Base-by-base conservation (phyloP, 2,113 vertebrate genomes). In the Anser cygnoides region DNA sequence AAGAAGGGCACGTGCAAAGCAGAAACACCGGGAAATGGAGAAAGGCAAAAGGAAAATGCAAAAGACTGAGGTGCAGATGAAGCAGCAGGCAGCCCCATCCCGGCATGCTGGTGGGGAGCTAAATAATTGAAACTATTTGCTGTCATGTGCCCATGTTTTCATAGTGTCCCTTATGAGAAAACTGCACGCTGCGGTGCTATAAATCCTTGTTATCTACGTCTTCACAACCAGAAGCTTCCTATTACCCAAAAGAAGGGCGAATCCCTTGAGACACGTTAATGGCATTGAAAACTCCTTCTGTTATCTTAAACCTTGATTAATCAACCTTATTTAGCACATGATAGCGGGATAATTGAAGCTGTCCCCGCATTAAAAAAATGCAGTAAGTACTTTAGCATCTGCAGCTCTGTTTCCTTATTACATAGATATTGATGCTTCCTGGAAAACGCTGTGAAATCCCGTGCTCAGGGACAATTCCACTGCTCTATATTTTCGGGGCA, bases 231-330 rank as follows among this genome's bases (percentile, higher is more conserved):
- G 89, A 92, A 94, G 70, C 74, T 79, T 92, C 81, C 91, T 71
- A 84, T 91, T 96, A 94, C 71, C 92, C 84, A 90, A 89, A 94
- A 93, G 89, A 84, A 90, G 93, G 83, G 84, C 4, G 4, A 90
- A 93, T 81, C 88, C 73, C 93, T 6, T 4, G 70, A 92, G 95
- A 61, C 37, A 54, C n/a, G 65, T 93, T 76, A 95, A 92, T 62
- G 75, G 50, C 28, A 5, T 63, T 91, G 92, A 84, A 94, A 93
- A 97, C 74, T 87, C 81, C 89, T 92, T 93, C 84, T 93, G 90
- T 91, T 89, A 89, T 67, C 81, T 92, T 79, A 95, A 91, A 79
- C 86, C 84, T 94, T 95, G 93, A 92, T 94, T 93, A 93, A 95
- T 89, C 93, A 87, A 83, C 87, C 58, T 89, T 87, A 92, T 89